Evolutionary conservation across 2,888 invertebrate species (phyloP).

Genomic region (Erynnis tages): DNA sequence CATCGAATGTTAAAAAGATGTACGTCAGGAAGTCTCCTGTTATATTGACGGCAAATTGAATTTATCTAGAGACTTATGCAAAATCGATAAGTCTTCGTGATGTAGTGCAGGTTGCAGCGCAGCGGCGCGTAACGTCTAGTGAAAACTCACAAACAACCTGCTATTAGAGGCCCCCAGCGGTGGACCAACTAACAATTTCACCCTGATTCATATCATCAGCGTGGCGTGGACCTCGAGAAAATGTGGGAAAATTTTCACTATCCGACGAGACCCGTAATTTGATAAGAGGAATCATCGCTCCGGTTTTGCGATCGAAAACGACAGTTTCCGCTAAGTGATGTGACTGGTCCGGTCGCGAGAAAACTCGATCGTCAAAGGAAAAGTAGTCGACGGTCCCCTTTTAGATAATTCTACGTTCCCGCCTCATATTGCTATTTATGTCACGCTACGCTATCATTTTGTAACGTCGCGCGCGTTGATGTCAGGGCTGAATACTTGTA

Average conservation of each 20-base stretch:
- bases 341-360: conserved; percentile 65
- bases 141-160: conserved; percentile 75
- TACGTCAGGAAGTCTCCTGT: conserved; percentile 8
- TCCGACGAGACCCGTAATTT: conserved; percentile 68
- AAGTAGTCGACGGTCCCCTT: conserved; percentile 63
- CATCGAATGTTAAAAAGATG: conserved; percentile 22
- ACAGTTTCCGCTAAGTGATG: conserved; percentile 73
- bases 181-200: conserved; percentile 68
- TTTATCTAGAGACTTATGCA: conserved; percentile 18
- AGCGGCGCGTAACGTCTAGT: conserved; percentile 69
- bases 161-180: conserved; percentile 72
- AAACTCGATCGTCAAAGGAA: conserved; percentile 70
- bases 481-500: too few species aligned
- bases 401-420: conserved; percentile 49
- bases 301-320: conserved; percentile 69
- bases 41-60: conserved; percentile 20
- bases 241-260: conserved; percentile 80
- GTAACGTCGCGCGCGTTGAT: too few species aligned
- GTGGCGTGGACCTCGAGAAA: conserved; percentile 61
- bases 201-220: conserved; percentile 78
- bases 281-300: conserved; percentile 76
- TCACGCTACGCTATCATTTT: conserved; percentile 37
- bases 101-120: conserved; percentile 38
- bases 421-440: conserved; percentile 41
- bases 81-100: conserved; percentile 29